Conservation (phyloP, 35 echinoderm and acorn worm genomes). For the Ptychodera flava region DNA sequence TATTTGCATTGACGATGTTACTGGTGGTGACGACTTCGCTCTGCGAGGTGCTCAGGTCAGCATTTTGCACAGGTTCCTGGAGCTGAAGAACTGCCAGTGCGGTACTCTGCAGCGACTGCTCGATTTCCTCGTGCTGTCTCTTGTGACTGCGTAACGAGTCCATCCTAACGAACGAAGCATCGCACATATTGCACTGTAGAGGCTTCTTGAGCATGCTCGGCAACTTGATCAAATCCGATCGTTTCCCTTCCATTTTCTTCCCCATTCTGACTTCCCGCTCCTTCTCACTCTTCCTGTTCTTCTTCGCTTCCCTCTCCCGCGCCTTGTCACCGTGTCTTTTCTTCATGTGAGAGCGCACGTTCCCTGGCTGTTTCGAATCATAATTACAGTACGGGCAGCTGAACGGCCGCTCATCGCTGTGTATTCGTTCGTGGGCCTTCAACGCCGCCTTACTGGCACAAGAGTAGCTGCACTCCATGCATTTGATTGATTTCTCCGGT, state of each 20-base stretch:
- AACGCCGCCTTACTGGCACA: constrained; percentile 29
- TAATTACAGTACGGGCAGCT: constrained; percentile 48
- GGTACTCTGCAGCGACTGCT: constrained; percentile 7
- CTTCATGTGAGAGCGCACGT: constrained; percentile 40
- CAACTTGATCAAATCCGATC: not conserved
- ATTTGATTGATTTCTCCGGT: constrained; percentile 33
- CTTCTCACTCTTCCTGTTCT: not conserved
- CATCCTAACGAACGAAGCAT: constrained; percentile 10
- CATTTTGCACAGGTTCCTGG: not conserved
- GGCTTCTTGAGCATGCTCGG: not conserved
- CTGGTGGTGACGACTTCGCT: not conserved
- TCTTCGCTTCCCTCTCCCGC: constrained; percentile 5
- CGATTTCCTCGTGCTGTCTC: not conserved
- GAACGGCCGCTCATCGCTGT: constrained; percentile 31
- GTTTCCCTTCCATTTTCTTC: not conserved
- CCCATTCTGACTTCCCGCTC: not conserved
- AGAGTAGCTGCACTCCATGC: constrained; percentile 36
- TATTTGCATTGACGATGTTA: not conserved
- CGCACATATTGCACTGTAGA: not conserved
- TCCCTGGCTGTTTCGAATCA: constrained; percentile 28
- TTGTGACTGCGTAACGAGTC: constrained; percentile 7
- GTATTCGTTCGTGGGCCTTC: constrained; percentile 41
- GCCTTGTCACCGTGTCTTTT: constrained; percentile 39
- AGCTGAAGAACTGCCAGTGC: constrained; percentile 17
- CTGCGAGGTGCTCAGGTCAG: not conserved